Evolutionary conservation across 1,140 invertebrate species (phyloP), one percentile per base, ranked within the genome.

Genomic region (Carcinoscorpius rotundicauda): DNA sequence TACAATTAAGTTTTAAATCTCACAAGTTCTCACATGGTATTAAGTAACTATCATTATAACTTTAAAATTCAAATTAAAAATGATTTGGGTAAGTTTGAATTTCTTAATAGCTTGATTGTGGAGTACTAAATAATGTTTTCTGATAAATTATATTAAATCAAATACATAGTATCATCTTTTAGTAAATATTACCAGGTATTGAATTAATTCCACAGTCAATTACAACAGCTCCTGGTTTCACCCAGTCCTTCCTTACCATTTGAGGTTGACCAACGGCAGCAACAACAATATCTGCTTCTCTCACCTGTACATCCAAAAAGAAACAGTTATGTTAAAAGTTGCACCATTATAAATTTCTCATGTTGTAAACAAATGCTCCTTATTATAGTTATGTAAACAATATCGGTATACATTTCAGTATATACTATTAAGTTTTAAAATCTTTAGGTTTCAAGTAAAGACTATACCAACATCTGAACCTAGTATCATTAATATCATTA

Each of bases 131-230:
- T 2, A 29, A 29, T 49, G 29, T 10, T 2, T 59, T 59, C 29
- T 2, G 8, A 48, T 6, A 59, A 6, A 10, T 10, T 48, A 10
- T 59, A 6, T 59, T 10, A 11, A 59, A 59, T 11, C 6, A 59
- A 11, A 10, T 6, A 10, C 8, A 6, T 3, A 59, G 29, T 11
- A 6, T 59, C 8, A 29, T 29, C 29, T 29, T 2, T 1, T 29
- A 29, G 49, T 10, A 8, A 52, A 6, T 6, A 10, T 61, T 61
- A 52, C 67, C 67, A 6, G 88, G 82, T 69, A 95, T 86, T 4
- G 88, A 83, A 78, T 97, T 98, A 64, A 99, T 99, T 58, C 97
- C 97, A 80, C 95, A 98, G 76, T 99, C 97, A 70, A 99, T 97
- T 9, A 99, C 96, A 49, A 98, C 86, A 57, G 96, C 94, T 11